Evolutionary conservation across 2,797 vertebrate species (phyloP), one percentile per base, ranked within the genome.

Genomic region (Phalanger gymnotis): DNA sequence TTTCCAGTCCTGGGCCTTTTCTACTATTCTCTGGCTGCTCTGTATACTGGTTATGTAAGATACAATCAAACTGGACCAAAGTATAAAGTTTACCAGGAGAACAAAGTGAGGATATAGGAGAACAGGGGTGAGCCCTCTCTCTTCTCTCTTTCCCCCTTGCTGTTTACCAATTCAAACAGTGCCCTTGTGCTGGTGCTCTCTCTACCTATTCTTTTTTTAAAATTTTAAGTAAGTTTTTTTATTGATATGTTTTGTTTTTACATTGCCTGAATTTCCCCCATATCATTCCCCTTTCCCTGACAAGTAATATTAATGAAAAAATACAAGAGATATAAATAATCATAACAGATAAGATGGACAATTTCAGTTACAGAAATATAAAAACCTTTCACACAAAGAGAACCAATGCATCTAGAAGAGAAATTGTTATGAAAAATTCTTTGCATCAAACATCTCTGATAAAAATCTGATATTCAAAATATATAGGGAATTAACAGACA

Each of bases 51-150:
- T 12, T 14, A 0, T 0, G 4, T 54, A 93, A 40, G 54, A 73
- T 94, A 53, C 53, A 92, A 51, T 34, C 53, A 95, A 55, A 91
- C 40, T 87, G 22, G 90, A 91, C 93, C 0, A 4, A 87, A 53
- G 55, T 81, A 55, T 94, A 94, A 95, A 54, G 54, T 90, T 92
- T 40, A 19, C 55, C 54, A 95, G 56, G 55, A 61, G n/a, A n/a
- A 73, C 14, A 81, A 73, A n/a, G 66, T 40, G 66, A 81, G 66
- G n/a, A 40, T 19, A 81, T 40, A 47, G n/a, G 19, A 81, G 40
- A 47, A 87, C 22, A 51, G 73, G 40, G 22, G 3, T 47, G 25
- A 87, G 73, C 4, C 16, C 66, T 47, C 73, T 81, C 73, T 47
- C 12, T 47, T 47, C 7, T 47, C 40, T 87, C 40, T 87, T 87